Evolutionary conservation across 1,140 invertebrate species (phyloP), one percentile per base, ranked within the genome.

Genomic region (Sarcophaga bullata): DNA sequence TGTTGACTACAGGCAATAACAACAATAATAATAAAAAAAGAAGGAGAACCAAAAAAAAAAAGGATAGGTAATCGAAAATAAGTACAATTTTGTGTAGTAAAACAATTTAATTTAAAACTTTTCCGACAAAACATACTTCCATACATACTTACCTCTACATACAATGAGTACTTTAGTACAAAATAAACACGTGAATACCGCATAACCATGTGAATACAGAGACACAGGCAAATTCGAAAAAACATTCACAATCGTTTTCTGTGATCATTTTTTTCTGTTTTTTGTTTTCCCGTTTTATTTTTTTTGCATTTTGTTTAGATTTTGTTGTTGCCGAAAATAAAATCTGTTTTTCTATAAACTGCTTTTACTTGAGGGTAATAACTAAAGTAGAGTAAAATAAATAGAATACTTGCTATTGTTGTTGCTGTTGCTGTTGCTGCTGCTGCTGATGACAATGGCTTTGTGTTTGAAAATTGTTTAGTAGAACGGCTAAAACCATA

Each of bases 21-120:
- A 58, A 37, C 25, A 58, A n/a, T 58, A n/a, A 58, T 58, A 58
- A 58, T 37, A 37, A 4, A 37, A 37, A 37, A 37, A n/a, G n/a
- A n/a, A 58, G n/a, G 8, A 58, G 11, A 58, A 15, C 3, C 11
- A 15, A 58, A 13, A n/a, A 58, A 13, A n/a, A 58, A 76, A 76
- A 76, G 48, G 48, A 37, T n/a, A 76, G 73, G 73, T 76, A 76
- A 76, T 76, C 73, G 73, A 76, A 76, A 76, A 76, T 76, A 76
- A 76, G 47, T 46, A 80, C 49, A 80, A 62, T 80, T 80, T 62
- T 80, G 49, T 52, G 78, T 80, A 80, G 78, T 80, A 80, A 80
- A 80, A 80, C 78, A 80, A 80, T 80, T 80, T 80, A 80, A 80
- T 80, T 80, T 80, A 80, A 80, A 80, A 80, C 50, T 80, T 80